Conservation (phyloP, 2,888 invertebrate genomes). For the Apamea sordens region DNA sequence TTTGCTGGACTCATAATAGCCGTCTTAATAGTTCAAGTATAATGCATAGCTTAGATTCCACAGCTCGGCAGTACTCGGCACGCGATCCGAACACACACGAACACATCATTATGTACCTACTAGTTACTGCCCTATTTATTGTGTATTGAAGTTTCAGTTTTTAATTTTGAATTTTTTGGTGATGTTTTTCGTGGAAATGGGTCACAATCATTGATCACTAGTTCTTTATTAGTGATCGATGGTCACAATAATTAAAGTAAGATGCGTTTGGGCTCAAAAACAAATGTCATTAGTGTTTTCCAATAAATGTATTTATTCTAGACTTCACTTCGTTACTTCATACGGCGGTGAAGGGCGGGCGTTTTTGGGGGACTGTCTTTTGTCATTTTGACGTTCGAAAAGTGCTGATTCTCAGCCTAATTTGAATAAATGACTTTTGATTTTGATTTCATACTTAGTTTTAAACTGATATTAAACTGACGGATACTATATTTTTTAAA, state of each 20-base stretch:
- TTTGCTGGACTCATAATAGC: slow-evolving; percentile 18
- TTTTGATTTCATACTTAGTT: too few relatives aligned
- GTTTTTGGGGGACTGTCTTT: too few relatives aligned
- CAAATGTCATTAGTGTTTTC: too few relatives aligned
- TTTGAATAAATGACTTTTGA: too few relatives aligned
- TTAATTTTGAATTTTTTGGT: not conserved
- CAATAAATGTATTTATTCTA: not conserved
- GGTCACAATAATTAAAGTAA: too few relatives aligned
- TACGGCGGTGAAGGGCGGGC: too few relatives aligned
- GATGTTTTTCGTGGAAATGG: not conserved
- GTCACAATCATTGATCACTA: too few relatives aligned
- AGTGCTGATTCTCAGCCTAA: too few relatives aligned
- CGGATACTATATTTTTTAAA: not conserved
- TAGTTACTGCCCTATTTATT: slow-evolving; percentile 50
- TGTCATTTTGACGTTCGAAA: too few relatives aligned
- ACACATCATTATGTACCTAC: slow-evolving; percentile 51
- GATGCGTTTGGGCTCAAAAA: not conserved
- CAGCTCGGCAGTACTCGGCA: slow-evolving; percentile 24
- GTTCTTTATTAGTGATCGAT: too few relatives aligned
- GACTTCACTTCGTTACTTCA: not conserved
- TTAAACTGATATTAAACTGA: too few relatives aligned
- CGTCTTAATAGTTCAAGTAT: slow-evolving; percentile 62
- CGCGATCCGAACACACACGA: slow-evolving; percentile 59
- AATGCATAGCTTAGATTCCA: slow-evolving; percentile 58
- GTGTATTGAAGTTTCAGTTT: not conserved